A percentile compares a stretch with the other conserved stretches of the same genome.
Conservation (phyloP, 2,113 vertebrate species). For the Helogale parvula region DNA sequence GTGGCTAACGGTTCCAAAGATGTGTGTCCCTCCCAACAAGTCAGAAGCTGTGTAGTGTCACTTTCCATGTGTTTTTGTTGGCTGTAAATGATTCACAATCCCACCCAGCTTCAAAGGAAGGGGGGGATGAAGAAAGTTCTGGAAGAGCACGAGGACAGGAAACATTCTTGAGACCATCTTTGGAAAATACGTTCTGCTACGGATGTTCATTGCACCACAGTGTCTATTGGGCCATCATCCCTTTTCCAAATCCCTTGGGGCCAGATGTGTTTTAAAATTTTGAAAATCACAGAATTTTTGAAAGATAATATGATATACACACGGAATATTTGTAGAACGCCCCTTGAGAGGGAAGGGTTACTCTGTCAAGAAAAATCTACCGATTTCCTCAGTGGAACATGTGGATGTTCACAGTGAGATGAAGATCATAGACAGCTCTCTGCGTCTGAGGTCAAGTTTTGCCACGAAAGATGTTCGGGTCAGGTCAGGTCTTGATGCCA, state of each 20-base stretch:
- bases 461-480: constrained; percentile 12
- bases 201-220: not conserved
- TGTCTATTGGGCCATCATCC: not conserved
- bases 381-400: not conserved
- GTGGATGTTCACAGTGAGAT: not conserved
- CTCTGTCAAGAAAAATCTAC: not conserved
- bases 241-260: not conserved
- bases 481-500: not conserved
- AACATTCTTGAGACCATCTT: not conserved
- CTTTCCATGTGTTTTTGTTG: not conserved
- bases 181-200: not conserved
- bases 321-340: not conserved
- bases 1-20: not conserved
- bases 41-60: not conserved
- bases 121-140: not conserved
- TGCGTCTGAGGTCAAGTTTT: not conserved
- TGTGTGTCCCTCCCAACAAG: not conserved
- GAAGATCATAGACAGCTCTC: not conserved
- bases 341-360: not conserved
- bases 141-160: not conserved
- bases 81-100: not conserved
- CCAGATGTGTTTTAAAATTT: not conserved
- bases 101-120: not conserved
- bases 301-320: not conserved
- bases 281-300: constrained; percentile 2